Evolutionary conservation across 2,888 invertebrate species (phyloP), one percentile per base, ranked within the genome.

Genomic region (Troides aeacus): DNA sequence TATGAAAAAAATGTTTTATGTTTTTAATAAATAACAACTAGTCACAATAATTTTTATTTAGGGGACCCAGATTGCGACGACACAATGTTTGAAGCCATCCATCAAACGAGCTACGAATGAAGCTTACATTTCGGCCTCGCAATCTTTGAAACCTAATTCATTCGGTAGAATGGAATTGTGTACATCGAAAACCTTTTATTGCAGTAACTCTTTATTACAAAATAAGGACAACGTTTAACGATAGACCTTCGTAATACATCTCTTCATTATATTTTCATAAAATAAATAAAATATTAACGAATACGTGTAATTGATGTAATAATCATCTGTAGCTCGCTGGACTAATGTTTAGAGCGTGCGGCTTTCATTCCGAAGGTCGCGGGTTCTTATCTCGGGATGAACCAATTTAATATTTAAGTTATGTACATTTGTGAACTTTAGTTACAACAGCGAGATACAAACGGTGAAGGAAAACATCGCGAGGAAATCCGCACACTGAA

Each of bases 111-210:
- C 62, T 46, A 57, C 68, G 64, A 64, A 60, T 68, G 46, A 53
- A 68, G 68, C 63, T 66, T 50, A 69, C 69, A 69, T 70, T 62
- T 66, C 62, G 62, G 17, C 57, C 56, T 46, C 69, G 65, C 58
- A 69, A 65, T 69, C 62, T 70, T 66, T 42, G 46, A 58, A 62
- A 66, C 60, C 65, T 66, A 66, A 69, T 69, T 69, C 62, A 70
- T 62, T 70, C 39, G 23, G 17, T 58, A 56, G 30, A 58, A 69
- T 62, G 62, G 61, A 57, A 69, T 69, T 69, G 57, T 69, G 30
- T 62, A 69, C 62, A 58, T 57, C 65, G 59, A 30, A 65, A 62
- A 65, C 57, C 62, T 65, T 64, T 69, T 62, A 69, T 56, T 39
- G 57, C 36, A 65, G 46, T 59, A 42, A 23, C 46, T 60, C 59